Percentiles rank a stretch among this genome's conserved stretches.
phyloP scores from a whole-genome alignment of 2,113 vertebrate species.

The Xyliphius kryptos region DNA sequence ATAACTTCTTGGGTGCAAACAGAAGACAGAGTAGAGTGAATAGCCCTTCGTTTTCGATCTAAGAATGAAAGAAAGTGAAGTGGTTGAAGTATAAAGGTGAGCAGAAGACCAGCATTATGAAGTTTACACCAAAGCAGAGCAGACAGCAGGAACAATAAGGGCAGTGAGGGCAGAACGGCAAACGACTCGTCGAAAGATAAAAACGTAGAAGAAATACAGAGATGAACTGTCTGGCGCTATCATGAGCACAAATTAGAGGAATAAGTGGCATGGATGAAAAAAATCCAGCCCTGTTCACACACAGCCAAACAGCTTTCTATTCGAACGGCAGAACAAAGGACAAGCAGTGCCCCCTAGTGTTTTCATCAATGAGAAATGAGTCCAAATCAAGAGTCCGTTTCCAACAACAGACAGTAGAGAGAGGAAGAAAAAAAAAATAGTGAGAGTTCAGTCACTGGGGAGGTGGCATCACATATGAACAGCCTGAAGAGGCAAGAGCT shows the following conservation, averaged over 20 bases:
- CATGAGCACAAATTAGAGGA: slow-evolving; percentile 72
- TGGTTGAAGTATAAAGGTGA: background rate
- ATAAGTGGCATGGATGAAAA: slow-evolving; percentile 65
- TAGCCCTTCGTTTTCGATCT: background rate
- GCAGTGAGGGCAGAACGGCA: background rate
- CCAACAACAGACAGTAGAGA: slow-evolving; percentile 41
- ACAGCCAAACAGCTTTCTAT: slow-evolving; percentile 38
- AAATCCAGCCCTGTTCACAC: slow-evolving; percentile 43
- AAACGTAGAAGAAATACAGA: slow-evolving; percentile 40
- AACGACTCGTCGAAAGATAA: background rate
- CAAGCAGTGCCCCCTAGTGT: slow-evolving; percentile 99
- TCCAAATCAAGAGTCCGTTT: slow-evolving; percentile 59
- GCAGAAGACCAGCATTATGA: background rate
- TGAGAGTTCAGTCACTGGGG: slow-evolving; percentile 43
- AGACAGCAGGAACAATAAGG: slow-evolving; percentile 4
- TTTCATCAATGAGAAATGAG: slow-evolving; percentile 67
- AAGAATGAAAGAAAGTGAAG: slow-evolving; percentile 12
- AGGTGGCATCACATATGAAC: slow-evolving; percentile 52
- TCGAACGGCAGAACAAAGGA: slow-evolving; percentile 74
- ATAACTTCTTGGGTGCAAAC: background rate
- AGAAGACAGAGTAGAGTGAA: background rate
- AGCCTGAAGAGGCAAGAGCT: slow-evolving; percentile 20
- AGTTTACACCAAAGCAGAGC: background rate
- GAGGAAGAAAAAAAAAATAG: slow-evolving; percentile 22
- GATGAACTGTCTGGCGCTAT: slow-evolving; percentile 47